phyloP scores from a whole-genome alignment of 2,113 vertebrate species.

The Misgurnus anguillicaudatus region DNA sequence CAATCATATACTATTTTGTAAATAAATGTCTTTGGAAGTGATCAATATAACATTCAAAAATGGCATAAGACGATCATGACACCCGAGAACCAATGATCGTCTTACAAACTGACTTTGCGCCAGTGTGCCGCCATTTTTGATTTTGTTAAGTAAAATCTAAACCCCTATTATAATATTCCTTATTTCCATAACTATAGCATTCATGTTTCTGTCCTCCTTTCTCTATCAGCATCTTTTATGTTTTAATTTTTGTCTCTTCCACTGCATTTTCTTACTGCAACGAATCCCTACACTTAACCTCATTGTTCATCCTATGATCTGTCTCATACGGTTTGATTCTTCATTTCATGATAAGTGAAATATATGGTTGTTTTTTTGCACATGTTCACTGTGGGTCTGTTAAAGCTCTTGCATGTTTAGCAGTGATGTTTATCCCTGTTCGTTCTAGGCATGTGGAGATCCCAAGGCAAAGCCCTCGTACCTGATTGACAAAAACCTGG shows the following conservation, averaged over 20 bases:
- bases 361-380: not conserved
- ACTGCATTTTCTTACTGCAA: slow-evolving; percentile 83
- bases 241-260: slow-evolving; percentile 53
- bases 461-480: slow-evolving; percentile 99
- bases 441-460: slow-evolving; percentile 88
- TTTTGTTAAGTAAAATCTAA: no score
- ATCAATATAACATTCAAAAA: no score
- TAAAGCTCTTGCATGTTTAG: slow-evolving; percentile 49
- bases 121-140: no score
- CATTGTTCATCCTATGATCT: slow-evolving; percentile 81
- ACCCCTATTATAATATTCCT: no score
- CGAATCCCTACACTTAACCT: slow-evolving; percentile 78
- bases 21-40: no score
- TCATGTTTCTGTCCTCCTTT: no score
- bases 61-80: no score
- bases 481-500: slow-evolving; percentile 97
- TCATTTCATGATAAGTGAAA: slow-evolving; percentile 20
- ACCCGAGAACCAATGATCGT: no score
- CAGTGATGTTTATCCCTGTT: slow-evolving; percentile 56
- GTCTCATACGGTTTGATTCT: slow-evolving; percentile 64
- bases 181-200: no score
- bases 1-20: no score
- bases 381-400: not conserved
- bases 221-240: slow-evolving; percentile 5
- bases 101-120: no score